Conservation (phyloP, 2,113 vertebrate species). For the Psilopogon haemacephalus region DNA sequence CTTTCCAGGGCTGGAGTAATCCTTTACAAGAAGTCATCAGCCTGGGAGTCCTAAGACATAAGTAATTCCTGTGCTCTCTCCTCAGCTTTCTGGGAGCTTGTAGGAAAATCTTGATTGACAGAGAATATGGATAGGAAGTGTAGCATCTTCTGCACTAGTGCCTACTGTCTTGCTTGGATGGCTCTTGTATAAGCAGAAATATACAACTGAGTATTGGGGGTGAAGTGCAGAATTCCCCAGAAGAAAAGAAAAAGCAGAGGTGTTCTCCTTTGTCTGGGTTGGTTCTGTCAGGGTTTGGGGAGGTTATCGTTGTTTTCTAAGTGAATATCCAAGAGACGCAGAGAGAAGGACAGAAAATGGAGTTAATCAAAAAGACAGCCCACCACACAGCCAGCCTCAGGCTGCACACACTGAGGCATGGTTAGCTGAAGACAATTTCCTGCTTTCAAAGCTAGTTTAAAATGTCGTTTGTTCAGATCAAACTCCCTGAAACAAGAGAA, state of each 20-base stretch:
- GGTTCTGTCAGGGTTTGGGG: background rate
- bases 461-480: background rate
- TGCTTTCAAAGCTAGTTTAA: background rate
- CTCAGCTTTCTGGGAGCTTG: background rate
- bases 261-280: background rate
- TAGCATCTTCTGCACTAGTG: background rate
- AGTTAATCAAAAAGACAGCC: background rate
- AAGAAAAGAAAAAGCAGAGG: background rate
- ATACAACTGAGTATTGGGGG: background rate
- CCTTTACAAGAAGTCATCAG: background rate
- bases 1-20: background rate
- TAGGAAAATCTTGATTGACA: background rate
- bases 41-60: background rate
- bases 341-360: background rate
- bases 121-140: background rate
- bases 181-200: background rate
- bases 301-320: background rate
- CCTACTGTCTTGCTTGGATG: background rate
- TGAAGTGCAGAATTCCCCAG: background rate
- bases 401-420: background rate
- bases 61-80: background rate
- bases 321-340: background rate
- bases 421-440: background rate
- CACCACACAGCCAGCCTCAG: background rate
- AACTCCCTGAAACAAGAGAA: background rate